These are phyloP conservation scores for Pipistrellus pygmaeus DNA, from an alignment of 2,797 vertebrate species.

Conservation along the genomic window DNA sequence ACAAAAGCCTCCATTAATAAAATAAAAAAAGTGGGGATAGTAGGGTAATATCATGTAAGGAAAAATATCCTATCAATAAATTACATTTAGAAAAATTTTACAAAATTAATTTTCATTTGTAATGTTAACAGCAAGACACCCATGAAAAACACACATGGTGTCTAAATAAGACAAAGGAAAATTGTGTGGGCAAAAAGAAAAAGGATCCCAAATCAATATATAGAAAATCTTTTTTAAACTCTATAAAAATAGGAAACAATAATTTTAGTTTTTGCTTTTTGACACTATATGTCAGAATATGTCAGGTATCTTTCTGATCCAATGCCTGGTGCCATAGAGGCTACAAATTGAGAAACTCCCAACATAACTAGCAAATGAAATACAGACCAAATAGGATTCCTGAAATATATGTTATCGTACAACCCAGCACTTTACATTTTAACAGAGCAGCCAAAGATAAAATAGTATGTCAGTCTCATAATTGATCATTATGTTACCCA, in stretches of 20 bases:
- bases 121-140: too few relatives aligned
- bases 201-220: background rate
- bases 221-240: background rate
- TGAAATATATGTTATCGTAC: slow-evolving; percentile 47
- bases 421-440: slow-evolving; percentile 66
- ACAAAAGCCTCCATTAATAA: too few relatives aligned
- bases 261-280: slow-evolving; percentile 36
- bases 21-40: too few relatives aligned
- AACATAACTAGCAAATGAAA: slow-evolving; percentile 76
- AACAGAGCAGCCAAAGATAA: slow-evolving; percentile 61
- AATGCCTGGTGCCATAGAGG: background rate
- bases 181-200: too few relatives aligned
- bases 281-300: background rate
- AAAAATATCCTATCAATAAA: too few relatives aligned
- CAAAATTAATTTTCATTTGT: too few relatives aligned
- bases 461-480: slow-evolving; percentile 48
- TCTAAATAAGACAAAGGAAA: too few relatives aligned
- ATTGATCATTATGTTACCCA: slow-evolving; percentile 67
- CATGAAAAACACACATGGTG: too few relatives aligned
- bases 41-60: too few relatives aligned
- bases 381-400: slow-evolving; percentile 38
- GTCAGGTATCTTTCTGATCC: slow-evolving; percentile 39
- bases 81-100: too few relatives aligned
- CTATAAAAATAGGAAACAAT: slow-evolving; percentile 44
- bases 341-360: slow-evolving; percentile 36